These are phyloP conservation scores for Tokudaia tokunoshimensis DNA, from an alignment of 2,797 vertebrate species.

Conservation along the genomic window DNA sequence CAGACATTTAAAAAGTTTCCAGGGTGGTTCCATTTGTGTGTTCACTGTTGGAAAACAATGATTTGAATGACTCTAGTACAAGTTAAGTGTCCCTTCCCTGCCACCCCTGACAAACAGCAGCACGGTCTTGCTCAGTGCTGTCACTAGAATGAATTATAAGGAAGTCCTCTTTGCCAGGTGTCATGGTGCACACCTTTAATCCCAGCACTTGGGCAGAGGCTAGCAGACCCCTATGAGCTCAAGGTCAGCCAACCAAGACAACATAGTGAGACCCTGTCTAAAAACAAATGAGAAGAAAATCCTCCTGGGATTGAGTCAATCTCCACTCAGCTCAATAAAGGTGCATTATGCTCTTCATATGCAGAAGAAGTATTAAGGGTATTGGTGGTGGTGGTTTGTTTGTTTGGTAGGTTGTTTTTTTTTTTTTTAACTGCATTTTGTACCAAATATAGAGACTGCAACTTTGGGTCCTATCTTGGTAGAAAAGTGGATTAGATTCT, in stretches of 20 bases:
- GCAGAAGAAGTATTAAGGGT: neutral
- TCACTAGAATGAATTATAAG: neutral
- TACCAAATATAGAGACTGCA: neutral
- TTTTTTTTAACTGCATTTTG: neutral
- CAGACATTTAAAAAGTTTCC: constrained; percentile 22
- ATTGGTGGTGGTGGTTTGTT: neutral
- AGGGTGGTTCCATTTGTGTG: neutral
- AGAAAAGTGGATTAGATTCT: neutral
- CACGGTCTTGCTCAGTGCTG: neutral
- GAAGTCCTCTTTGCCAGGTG: neutral
- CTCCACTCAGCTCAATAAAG: neutral
- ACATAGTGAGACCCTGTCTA: neutral
- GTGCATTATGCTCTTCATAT: neutral
- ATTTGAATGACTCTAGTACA: neutral
- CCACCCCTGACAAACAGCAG: neutral
- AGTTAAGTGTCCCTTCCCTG: neutral
- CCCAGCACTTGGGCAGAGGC: neutral
- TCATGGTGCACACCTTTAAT: neutral
- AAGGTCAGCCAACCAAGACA: neutral
- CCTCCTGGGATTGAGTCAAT: neutral
- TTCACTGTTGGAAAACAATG: constrained; percentile 12
- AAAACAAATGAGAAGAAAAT: neutral
- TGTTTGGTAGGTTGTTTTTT: neutral
- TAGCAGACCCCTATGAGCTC: too few relatives aligned
- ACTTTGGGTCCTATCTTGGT: neutral